These are phyloP conservation scores for Volucella bombylans DNA, from an alignment of 2,888 invertebrate genomes.

Conservation along the genomic window DNA sequence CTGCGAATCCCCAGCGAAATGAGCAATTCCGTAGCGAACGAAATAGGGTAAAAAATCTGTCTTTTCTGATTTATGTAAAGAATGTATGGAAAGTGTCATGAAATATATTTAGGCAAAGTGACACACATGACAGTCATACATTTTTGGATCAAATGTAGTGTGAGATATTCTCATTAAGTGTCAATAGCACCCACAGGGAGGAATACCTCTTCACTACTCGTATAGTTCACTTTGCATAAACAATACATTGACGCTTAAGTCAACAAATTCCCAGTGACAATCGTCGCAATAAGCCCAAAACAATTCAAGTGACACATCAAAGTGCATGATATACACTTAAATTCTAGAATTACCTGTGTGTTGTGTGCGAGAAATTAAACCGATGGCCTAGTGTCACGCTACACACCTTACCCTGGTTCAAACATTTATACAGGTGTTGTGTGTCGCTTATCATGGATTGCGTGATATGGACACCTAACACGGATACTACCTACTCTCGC, in stretches of 20 bases:
- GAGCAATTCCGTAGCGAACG: no score
- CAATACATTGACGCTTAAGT: neutral
- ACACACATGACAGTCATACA: no score
- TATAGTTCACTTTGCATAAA: no score
- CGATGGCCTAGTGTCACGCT: slow-evolving; percentile 70
- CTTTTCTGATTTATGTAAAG: no score
- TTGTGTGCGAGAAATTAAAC: slow-evolving; percentile 46
- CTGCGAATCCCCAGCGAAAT: no score
- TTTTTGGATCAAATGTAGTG: no score
- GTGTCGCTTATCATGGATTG: slow-evolving; percentile 63
- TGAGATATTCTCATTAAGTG: no score
- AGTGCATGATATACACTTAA: slow-evolving; percentile 72
- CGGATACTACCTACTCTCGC: slow-evolving; percentile 43
- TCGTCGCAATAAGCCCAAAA: slow-evolving; percentile 62
- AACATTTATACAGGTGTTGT: slow-evolving; percentile 14
- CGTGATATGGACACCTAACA: slow-evolving; percentile 71
- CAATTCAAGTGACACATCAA: slow-evolving; percentile 73
- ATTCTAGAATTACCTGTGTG: slow-evolving; percentile 64
- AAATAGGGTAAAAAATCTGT: no score
- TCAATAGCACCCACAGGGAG: no score
- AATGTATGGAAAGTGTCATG: no score
- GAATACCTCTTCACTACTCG: no score
- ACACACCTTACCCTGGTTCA: slow-evolving; percentile 21
- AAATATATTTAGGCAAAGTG: no score
- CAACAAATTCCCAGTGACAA: slow-evolving; percentile 51